Evolutionary conservation across 2,797 vertebrate genomes (phyloP), one percentile per base, ranked within the genome.

Genomic region (Dicrostonyx torquatus): DNA sequence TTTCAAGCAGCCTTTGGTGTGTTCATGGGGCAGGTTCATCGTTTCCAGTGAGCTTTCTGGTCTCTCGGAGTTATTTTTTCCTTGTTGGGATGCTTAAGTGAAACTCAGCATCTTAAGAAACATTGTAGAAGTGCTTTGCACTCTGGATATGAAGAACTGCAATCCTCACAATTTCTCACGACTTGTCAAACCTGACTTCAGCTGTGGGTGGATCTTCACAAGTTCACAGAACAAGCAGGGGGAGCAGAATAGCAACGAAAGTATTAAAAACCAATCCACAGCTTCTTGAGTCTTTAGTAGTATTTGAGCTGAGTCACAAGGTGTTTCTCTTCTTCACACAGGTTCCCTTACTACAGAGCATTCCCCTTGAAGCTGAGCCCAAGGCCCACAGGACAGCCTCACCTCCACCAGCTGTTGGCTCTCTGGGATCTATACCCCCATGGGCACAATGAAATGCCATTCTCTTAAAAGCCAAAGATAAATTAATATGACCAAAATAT

Each of bases 31-130:
- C 26, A 55, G n/a, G 10, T 43, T 76, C 87, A 79, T 43, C 26
- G 75, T 73, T 53, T 50, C 79, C 84, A 89, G 72, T 22, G 87
- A 64, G 77, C 50, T 53, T 87, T 75, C n/a, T 14, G n/a, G 29
- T 60, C n/a, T 93, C n/a, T 2, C 18, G 2, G 53, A 62, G 43
- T 78, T 95, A 18, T 64, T 75, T 80, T 66, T 66, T 40, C 34
- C 55, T 90, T 72, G 26, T 45, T 50, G 60, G 90, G 14, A 53
- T 76, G 94, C 20, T 90, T 53, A 92, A 97, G 58, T 79, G 22
- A 94, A 92, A 80, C 89, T 82, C 50, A 84, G 75, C 73, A 82
- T 92, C 68, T 78, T 79, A 97, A 84, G 75, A 94, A 95, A 37
- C 64, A 77, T 68, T 87, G 83, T 55, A 14, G 55, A 92, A 88